Evolutionary conservation across 2,797 vertebrate genomes (phyloP), one percentile per base, ranked within the genome.

Genomic region (Sternotherus odoratus): DNA sequence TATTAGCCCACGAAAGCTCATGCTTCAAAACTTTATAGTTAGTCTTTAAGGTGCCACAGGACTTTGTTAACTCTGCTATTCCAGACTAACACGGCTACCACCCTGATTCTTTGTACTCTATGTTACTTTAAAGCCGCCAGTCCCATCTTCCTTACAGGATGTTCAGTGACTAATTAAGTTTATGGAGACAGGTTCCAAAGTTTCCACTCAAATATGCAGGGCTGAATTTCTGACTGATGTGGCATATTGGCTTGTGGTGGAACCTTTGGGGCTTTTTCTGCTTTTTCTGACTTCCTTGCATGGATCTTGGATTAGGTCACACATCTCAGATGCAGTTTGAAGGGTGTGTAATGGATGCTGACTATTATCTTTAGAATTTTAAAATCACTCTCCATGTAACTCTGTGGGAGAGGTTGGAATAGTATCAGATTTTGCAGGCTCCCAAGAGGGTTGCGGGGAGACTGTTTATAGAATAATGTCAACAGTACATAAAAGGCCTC

Each of bases 221-320:
- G 50, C 83, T 74, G 91, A 85, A 72, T 95, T 92, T 94, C 49
- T 91, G 86, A 94, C 83, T 80, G 74, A 94, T 88, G 83, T 26
- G 90, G 81, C 95, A 86, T 91, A 95, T 91, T 79, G 85, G 75
- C 92, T 95, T 91, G 9, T 36, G 86, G 92, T 90, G 85, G 69
- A 96, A 89, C 83, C 95, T 89, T 86, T 66, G 87, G 88, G 93
- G 91, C 81, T 95, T 92, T 82, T 88, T 97, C 86, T 96, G 93
- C 96, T 96, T 95, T 96, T 91, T 94, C 86, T 95, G 95, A 96
- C 95, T 97, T 97, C 95, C 95, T 96, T 95, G 94, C 93, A 56
- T 84, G 86, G 94, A 63, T 95, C 89, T 91, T 69, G 91, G 95
- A 96, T 97, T 96, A 96, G 95, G 95, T 96, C 94, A 92, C 91